phyloP scores from a whole-genome alignment of 1,140 invertebrate species.

The Euglossa dilemma region DNA sequence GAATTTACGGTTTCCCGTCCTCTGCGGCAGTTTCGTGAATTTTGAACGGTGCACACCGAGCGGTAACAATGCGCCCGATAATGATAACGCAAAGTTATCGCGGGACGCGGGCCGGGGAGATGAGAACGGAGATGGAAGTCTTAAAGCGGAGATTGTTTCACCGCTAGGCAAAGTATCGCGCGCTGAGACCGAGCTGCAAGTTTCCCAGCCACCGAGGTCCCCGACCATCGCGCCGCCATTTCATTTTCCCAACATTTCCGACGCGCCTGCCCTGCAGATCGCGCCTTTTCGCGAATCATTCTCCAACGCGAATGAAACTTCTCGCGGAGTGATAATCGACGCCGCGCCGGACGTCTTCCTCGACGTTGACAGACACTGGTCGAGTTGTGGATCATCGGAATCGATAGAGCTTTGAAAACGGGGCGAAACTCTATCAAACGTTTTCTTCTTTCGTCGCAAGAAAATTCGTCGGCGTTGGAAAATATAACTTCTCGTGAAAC shows the following conservation, averaged over 20 bases:
- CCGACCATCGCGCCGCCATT: not conserved
- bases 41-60: conserved; percentile 3
- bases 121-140: conserved; percentile 47
- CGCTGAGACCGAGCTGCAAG: not conserved
- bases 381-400: no score
- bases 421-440: no score
- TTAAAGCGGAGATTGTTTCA: conserved; percentile 46
- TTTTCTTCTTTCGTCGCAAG: no score
- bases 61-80: conserved; percentile 27
- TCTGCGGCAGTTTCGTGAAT: conserved; percentile 10
- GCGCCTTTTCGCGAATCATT: not conserved
- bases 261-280: not conserved
- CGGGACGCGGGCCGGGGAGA: not conserved
- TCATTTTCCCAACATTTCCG: conserved; percentile 35
- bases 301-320: no score
- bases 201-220: not conserved
- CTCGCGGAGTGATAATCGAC: no score
- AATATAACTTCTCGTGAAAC: no score
- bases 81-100: conserved; percentile 48
- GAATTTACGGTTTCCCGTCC: not conserved
- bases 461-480: no score
- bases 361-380: no score
- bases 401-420: no score
- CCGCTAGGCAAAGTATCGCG: not conserved
- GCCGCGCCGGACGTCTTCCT: no score